phyloP scores from a whole-genome alignment of 1,140 invertebrate species.

The Drosophila quadrilineata region DNA sequence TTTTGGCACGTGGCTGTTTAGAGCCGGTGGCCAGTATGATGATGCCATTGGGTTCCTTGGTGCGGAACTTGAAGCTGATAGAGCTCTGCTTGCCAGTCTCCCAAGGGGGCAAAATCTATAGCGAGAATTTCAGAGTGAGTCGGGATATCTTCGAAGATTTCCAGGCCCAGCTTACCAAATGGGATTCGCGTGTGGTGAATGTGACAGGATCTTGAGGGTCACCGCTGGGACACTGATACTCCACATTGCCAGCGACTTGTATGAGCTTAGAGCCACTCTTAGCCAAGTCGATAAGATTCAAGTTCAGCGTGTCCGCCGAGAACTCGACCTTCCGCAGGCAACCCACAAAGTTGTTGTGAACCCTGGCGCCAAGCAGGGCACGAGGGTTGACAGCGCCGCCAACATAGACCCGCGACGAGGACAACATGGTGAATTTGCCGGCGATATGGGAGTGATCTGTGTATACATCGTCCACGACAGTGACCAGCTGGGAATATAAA shows the following conservation, averaged over 20 bases:
- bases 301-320: constrained; percentile 91
- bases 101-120: constrained; percentile 90
- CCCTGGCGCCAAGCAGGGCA: constrained; percentile 90
- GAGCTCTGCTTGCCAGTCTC: constrained; percentile 92
- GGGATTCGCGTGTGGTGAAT: constrained; percentile 94
- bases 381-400: constrained; percentile 93
- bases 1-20: constrained; percentile 86
- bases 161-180: constrained; percentile 85
- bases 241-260: constrained; percentile 91
- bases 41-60: constrained; percentile 95
- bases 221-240: constrained; percentile 94
- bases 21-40: constrained; percentile 95
- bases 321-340: constrained; percentile 98
- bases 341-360: constrained; percentile 95
- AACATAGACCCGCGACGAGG: constrained; percentile 92
- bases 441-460: constrained; percentile 94
- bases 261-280: constrained; percentile 92
- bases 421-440: constrained; percentile 94
- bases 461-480: constrained; percentile 95
- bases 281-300: constrained; percentile 95
- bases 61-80: constrained; percentile 96
- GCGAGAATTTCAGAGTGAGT: too few relatives aligned
- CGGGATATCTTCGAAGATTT: background rate
- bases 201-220: constrained; percentile 94
- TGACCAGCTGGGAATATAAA: constrained; percentile 88